A percentile compares a stretch with the other conserved stretches of the same genome.
phyloP scores from a whole-genome alignment of 2,113 vertebrate species.

The Clinocottus analis region DNA sequence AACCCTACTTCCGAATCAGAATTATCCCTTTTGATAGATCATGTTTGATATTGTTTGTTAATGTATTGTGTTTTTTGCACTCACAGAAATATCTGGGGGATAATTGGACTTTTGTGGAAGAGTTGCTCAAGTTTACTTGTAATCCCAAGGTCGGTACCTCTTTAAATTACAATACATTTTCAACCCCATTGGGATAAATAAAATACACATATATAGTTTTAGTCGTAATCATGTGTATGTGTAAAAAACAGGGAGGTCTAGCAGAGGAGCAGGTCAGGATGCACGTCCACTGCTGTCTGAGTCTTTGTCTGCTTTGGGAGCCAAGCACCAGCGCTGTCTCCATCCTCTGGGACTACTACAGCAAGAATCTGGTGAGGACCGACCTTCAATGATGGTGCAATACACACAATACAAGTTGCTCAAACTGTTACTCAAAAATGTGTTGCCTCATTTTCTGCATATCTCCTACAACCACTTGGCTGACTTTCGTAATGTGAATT shows the following conservation, averaged over 20 bases:
- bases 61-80: slow-evolving; percentile 2
- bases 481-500: not conserved
- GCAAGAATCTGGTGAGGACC: slow-evolving; percentile 90
- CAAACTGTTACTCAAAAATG: not conserved
- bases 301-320: slow-evolving; percentile 89
- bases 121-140: slow-evolving; percentile 88
- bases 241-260: slow-evolving; percentile 62
- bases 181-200: not conserved
- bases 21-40: not conserved
- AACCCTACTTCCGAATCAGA: not conserved
- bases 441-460: not conserved
- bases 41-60: slow-evolving; percentile 6
- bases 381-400: not conserved
- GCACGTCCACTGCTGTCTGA: slow-evolving; percentile 94
- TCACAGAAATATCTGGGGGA: slow-evolving; percentile 87
- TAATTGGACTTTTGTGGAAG: slow-evolving; percentile 92
- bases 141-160: slow-evolving; percentile 84
- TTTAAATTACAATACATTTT: not conserved
- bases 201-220: not conserved
- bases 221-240: not conserved
- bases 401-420: not conserved
- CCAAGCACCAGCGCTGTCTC: slow-evolving; percentile 86
- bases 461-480: not conserved
- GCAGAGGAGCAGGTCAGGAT: slow-evolving; percentile 93
- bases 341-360: slow-evolving; percentile 94